Evolutionary conservation across 2,888 invertebrate genomes (phyloP), one percentile per base, ranked within the genome.

Genomic region (Hemicrepidius hirtus): DNA sequence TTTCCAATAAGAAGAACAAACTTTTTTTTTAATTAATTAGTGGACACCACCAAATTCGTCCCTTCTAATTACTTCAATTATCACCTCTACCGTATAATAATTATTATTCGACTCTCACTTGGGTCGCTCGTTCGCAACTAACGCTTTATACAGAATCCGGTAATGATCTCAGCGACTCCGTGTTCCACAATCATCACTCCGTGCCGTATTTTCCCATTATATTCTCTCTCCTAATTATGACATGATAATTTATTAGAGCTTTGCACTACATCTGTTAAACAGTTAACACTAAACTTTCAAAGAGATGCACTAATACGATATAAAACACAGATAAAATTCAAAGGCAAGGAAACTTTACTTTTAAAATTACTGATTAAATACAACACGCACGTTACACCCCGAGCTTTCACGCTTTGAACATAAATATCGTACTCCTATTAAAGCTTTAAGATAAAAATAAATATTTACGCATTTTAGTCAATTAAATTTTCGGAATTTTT

Each of bases 111-210:
- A 50, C 68, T 68, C 50, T 63, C 67, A 55, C 53, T 62, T 55
- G 28, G 63, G 37, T 55, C 49, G 68, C 64, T 50, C 65, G 68
- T 53, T 64, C 68, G 73, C 73, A 50, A 73, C 73, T 73, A 69
- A 59, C 68, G 73, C 73, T 68, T 73, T 73, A 65, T 73, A 53
- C 53, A 57, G 73, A 64, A 59, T 65, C 73, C 68, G 59, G 68
- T 64, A 73, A 73, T 69, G 73, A 69, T 68, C 73, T 67, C 72
- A 50, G 64, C 72, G 68, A 59, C 68, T 64, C 68, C 63, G 62
- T 68, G 73, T 65, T 71, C 59, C 60, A 68, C 64, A 68, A 68
- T 64, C 70, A 59, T 64, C 62, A 50, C 68, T 65, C 37, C 63
- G 67, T 44, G 55, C 55, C 53, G 60, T 57, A 37, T 64, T 63